Evolutionary conservation across 1,140 invertebrate genomes (phyloP).

Genomic region (Nautilus pompilius): DNA sequence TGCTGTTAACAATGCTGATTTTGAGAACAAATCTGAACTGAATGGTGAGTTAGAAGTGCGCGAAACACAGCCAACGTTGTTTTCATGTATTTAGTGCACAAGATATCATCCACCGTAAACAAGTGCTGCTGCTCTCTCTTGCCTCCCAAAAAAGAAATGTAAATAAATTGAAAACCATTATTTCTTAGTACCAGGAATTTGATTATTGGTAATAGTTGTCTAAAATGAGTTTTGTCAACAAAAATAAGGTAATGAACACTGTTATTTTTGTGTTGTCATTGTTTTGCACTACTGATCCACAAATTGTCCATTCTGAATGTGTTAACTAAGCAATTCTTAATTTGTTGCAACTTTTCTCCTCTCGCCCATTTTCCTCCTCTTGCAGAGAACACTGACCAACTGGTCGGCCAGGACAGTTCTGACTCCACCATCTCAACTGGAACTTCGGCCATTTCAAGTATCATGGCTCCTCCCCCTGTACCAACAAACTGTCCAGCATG

Average conservation of each 20-base stretch:
- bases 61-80: neutral
- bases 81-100: neutral
- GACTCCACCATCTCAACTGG: slow-evolving; percentile 5
- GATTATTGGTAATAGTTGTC: too few relatives aligned
- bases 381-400: too few relatives aligned
- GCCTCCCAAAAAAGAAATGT: too few relatives aligned
- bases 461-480: slow-evolving; percentile 35
- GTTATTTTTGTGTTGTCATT: too few relatives aligned
- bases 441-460: slow-evolving; percentile 6
- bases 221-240: too few relatives aligned
- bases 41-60: slow-evolving; percentile 1
- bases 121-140: too few relatives aligned
- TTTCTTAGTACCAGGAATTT: too few relatives aligned
- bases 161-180: too few relatives aligned
- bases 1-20: slow-evolving; percentile 23
- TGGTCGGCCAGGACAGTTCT: slow-evolving; percentile 5
- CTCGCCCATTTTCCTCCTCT: too few relatives aligned
- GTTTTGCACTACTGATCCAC: too few relatives aligned
- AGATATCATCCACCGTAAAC: neutral
- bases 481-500: slow-evolving; percentile 43
- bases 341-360: neutral
- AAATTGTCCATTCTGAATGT: too few relatives aligned
- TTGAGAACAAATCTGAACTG: slow-evolving; percentile 14
- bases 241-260: too few relatives aligned
- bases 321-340: neutral